phyloP scores from a whole-genome alignment of 2,888 invertebrate species.

The Blera fallax region DNA sequence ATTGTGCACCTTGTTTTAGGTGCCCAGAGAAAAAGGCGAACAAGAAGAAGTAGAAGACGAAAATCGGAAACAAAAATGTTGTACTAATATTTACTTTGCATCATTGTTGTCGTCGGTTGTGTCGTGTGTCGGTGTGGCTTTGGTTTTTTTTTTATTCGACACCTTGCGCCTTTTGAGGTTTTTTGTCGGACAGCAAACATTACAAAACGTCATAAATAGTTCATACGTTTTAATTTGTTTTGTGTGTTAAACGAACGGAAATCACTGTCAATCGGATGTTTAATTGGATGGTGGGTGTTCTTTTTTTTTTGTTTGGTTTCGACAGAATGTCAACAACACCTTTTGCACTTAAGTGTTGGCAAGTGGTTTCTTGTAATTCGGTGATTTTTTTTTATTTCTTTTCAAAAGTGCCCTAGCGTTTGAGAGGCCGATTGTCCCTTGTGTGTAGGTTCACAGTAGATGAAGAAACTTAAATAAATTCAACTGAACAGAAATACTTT shows the following conservation, averaged over 20 bases:
- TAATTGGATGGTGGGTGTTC: conserved; percentile 56
- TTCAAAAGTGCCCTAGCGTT: no score
- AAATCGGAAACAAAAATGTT: conserved; percentile 75
- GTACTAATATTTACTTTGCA: conserved; percentile 73
- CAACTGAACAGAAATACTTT: no score
- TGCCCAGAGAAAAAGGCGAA: conserved; percentile 38
- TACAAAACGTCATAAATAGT: conserved; percentile 49
- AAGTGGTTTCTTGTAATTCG: not conserved
- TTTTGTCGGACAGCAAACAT: conserved; percentile 43
- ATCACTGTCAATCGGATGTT: conserved; percentile 67
- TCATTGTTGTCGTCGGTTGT: conserved; percentile 45
- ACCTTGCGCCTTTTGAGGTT: conserved; percentile 11
- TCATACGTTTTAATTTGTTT: conserved; percentile 47
- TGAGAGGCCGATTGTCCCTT: no score
- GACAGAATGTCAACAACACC: conserved; percentile 32
- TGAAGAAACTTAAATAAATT: no score
- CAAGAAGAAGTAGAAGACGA: conserved; percentile 37
- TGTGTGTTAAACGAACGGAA: conserved; percentile 56
- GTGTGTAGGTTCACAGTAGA: no score
- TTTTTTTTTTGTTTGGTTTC: not conserved
- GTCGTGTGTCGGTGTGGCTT: conserved; percentile 61
- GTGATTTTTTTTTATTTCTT: not conserved
- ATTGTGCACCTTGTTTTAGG: conserved; percentile 26
- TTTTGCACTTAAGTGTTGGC: conserved; percentile 4
- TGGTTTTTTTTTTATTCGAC: conserved; percentile 32